Evolutionary conservation across 2,797 vertebrate species (phyloP).

Genomic region (Anomalospiza imberbis): DNA sequence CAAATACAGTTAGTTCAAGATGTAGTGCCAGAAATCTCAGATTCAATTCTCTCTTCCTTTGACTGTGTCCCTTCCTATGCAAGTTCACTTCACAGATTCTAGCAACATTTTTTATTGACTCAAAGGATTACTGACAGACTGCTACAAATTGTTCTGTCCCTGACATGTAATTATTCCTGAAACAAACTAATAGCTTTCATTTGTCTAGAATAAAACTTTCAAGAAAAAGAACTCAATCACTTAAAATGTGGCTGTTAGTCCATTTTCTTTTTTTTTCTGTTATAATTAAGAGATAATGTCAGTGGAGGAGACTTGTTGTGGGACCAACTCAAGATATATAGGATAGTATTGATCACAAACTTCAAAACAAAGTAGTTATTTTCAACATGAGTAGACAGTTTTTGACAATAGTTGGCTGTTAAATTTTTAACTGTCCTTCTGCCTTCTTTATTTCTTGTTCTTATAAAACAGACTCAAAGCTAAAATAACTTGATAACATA

Average conservation of each 20-base stretch:
- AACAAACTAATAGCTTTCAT: slow-evolving; percentile 32
- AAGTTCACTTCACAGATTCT: neutral
- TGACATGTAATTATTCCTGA: slow-evolving; percentile 4
- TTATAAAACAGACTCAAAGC: neutral
- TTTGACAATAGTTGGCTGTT: neutral
- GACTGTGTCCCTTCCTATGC: neutral
- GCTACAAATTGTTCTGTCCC: slow-evolving; percentile 6
- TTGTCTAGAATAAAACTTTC: slow-evolving; percentile 24
- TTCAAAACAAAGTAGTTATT: slow-evolving; percentile 36
- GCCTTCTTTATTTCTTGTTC: neutral
- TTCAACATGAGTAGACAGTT: neutral
- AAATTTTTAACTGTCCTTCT: neutral
- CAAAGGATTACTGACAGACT: slow-evolving; percentile 10
- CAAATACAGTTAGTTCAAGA: neutral
- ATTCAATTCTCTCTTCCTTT: neutral
- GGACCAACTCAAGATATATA: neutral
- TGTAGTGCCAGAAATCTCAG: neutral
- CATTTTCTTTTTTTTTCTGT: neutral
- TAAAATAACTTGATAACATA: neutral
- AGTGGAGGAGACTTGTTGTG: neutral
- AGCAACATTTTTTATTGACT: slow-evolving; percentile 24
- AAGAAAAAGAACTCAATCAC: neutral
- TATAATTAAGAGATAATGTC: slow-evolving; percentile 38
- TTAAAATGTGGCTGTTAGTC: neutral
- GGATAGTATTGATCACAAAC: neutral